A percentile compares a stretch with the other conserved stretches of the same genome.
phyloP scores from a whole-genome alignment of 2,797 vertebrate species.

The Psittacula derbiana region DNA sequence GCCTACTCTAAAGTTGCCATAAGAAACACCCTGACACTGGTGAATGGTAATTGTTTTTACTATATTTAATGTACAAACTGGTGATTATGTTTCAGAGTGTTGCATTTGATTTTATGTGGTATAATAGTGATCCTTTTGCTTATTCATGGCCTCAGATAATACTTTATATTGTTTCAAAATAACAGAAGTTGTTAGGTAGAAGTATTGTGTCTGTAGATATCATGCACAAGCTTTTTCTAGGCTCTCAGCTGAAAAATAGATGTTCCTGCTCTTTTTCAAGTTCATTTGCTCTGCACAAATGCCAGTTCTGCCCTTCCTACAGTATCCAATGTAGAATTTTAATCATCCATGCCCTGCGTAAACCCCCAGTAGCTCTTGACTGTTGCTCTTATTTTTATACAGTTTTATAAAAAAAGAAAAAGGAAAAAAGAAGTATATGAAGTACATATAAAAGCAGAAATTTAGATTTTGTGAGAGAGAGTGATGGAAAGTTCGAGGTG shows the following conservation, averaged over 20 bases:
- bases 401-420: conserved; percentile 62
- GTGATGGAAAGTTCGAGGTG: conserved; percentile 20
- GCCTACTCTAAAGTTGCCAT: conserved; percentile 60
- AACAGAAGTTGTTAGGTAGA: background rate
- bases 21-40: conserved; percentile 41
- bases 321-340: background rate
- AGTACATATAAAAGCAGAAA: conserved; percentile 60
- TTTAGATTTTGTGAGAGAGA: conserved; percentile 64
- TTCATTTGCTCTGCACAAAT: background rate
- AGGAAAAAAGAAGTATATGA: conserved; percentile 19
- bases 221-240: background rate
- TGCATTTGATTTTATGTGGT: conserved; percentile 47
- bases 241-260: background rate
- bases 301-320: background rate
- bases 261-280: background rate
- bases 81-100: conserved; percentile 65
- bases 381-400: conserved; percentile 75
- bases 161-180: background rate
- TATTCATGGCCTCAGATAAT: background rate
- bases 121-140: conserved; percentile 10
- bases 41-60: conserved; percentile 47
- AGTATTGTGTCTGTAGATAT: background rate
- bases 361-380: background rate
- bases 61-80: conserved; percentile 74
- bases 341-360: background rate